Conservation (phyloP, 2,888 invertebrate species). For the Beris morrisii region DNA sequence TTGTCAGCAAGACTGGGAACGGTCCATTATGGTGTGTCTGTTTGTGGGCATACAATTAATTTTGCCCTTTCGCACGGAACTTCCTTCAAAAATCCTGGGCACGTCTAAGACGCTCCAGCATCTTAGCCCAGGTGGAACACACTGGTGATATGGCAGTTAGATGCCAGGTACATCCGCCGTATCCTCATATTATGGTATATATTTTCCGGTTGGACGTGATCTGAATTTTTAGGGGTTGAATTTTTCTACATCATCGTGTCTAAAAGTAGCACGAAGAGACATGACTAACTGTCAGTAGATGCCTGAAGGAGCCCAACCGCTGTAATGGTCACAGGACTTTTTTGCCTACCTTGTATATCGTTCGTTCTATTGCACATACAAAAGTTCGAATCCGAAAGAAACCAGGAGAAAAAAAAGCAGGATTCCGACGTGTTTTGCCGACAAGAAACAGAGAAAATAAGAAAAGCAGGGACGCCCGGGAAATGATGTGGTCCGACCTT, state of each 20-base stretch:
- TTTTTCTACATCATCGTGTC: slow-evolving; percentile 14
- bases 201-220: slow-evolving; percentile 15
- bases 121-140: slow-evolving; percentile 4
- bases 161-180: slow-evolving; percentile 26
- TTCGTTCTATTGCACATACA: not conserved
- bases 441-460: too few relatives aligned
- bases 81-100: slow-evolving; percentile 17
- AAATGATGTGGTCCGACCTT: too few relatives aligned
- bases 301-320: too few relatives aligned
- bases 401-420: too few relatives aligned
- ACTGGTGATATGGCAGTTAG: slow-evolving; percentile 25
- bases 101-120: slow-evolving; percentile 29
- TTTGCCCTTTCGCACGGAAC: slow-evolving; percentile 6
- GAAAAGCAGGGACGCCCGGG: too few relatives aligned
- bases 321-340: too few relatives aligned
- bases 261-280: slow-evolving; percentile 1
- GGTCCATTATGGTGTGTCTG: slow-evolving; percentile 10
- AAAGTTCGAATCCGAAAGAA: not conserved
- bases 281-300: slow-evolving; percentile 12
- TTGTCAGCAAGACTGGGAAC: slow-evolving; percentile 6
- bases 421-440: too few relatives aligned
- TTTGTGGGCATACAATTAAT: slow-evolving; percentile 27
- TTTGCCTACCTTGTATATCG: too few relatives aligned
- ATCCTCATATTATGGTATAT: slow-evolving; percentile 9
- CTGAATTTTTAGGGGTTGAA: slow-evolving; percentile 8